These are phyloP conservation scores for Spicauda simplicius DNA, from an alignment of 2,888 invertebrate species.

Conservation along the genomic window DNA sequence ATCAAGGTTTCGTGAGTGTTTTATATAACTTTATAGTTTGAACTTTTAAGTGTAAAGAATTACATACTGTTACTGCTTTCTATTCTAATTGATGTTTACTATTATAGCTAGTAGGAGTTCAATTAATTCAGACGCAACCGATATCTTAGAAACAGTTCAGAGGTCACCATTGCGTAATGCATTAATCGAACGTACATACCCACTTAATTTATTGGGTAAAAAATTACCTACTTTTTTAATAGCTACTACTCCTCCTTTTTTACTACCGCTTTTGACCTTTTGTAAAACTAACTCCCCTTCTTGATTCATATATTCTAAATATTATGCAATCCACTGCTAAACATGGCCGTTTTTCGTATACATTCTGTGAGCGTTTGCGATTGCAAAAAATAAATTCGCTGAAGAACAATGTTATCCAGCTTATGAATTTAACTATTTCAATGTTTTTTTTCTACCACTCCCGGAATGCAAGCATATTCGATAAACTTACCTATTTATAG, in stretches of 20 bases:
- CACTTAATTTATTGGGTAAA: neutral
- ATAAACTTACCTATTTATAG: too few species aligned
- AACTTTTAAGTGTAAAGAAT: neutral
- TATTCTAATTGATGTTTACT: constrained; percentile 1
- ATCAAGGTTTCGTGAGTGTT: neutral
- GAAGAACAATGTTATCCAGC: too few species aligned
- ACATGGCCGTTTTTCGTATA: too few species aligned
- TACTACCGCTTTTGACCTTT: too few species aligned
- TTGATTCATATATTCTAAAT: too few species aligned
- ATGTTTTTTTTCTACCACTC: too few species aligned
- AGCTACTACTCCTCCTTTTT: neutral
- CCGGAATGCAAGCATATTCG: too few species aligned
- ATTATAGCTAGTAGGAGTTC: neutral
- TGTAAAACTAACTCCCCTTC: too few species aligned
- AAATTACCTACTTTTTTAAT: neutral
- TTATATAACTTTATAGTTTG: neutral
- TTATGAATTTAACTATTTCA: too few species aligned
- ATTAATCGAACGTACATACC: neutral
- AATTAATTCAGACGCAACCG: neutral
- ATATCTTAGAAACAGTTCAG: neutral
- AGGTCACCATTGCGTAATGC: constrained; percentile 9
- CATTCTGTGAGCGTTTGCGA: too few species aligned
- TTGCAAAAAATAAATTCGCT: too few species aligned
- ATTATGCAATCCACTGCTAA: too few species aligned
- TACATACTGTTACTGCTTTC: neutral